These are phyloP conservation scores for Trachymyrmex cornetzi DNA, from an alignment of 1,140 invertebrate genomes.

Conservation along the genomic window DNA sequence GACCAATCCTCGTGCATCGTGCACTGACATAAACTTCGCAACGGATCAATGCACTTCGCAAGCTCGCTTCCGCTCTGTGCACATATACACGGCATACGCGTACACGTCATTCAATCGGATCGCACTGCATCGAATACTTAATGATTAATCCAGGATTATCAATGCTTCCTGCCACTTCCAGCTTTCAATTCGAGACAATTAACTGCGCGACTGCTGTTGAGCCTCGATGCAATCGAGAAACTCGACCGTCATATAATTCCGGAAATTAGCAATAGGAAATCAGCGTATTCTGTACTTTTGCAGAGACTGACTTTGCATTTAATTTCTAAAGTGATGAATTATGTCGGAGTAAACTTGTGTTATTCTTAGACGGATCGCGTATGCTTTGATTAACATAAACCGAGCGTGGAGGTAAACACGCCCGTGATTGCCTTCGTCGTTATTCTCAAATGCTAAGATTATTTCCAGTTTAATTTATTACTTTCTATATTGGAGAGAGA, in stretches of 20 bases:
- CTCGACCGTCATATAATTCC: background rate
- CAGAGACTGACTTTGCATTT: background rate
- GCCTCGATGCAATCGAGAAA: conserved; percentile 19
- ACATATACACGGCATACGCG: background rate
- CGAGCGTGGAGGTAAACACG: background rate
- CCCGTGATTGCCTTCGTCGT: background rate
- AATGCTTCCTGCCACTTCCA: conserved; percentile 1
- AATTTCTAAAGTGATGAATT: conserved; percentile 13
- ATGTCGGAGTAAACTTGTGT: background rate
- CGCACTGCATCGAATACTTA: conserved; percentile 46
- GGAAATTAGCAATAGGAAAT: conserved; percentile 37
- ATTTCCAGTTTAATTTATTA: background rate
- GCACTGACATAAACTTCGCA: conserved; percentile 52
- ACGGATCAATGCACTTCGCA: conserved; percentile 71
- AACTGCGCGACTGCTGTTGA: conserved; percentile 1
- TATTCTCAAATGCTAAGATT: conserved; percentile 13
- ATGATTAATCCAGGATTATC: conserved; percentile 62
- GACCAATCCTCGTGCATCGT: conserved; percentile 37
- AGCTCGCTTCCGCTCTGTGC: conserved; percentile 51
- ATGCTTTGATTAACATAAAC: background rate
- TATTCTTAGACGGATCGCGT: background rate
- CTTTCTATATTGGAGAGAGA: background rate
- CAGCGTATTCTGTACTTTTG: background rate
- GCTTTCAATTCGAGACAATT: conserved; percentile 38
- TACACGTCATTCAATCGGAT: background rate